Percentiles rank a stretch among this genome's conserved stretches.
Conservation (phyloP, 1,140 invertebrate genomes). For the Formica selysi region DNA sequence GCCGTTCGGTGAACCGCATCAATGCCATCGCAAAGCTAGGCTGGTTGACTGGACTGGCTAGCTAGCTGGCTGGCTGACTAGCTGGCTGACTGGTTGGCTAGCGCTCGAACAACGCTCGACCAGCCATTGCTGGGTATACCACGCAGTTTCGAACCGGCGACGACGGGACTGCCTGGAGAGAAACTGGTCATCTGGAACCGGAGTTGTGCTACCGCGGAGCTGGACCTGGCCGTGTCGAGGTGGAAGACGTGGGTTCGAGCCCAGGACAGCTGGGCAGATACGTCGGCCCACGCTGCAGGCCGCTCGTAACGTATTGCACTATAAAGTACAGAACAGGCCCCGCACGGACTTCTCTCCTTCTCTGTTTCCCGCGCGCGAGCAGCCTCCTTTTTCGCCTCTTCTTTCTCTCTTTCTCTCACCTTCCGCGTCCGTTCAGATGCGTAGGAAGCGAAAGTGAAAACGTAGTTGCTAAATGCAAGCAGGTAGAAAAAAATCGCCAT, state of each 20-base stretch:
- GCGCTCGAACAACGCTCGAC: constrained; percentile 9
- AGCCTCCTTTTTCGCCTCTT: constrained; percentile 48
- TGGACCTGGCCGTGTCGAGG: constrained; percentile 46
- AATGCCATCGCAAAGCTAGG: constrained; percentile 77
- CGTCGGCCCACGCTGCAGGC: constrained; percentile 80
- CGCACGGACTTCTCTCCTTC: constrained; percentile 35
- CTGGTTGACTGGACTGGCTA: constrained; percentile 67
- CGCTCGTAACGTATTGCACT: constrained; percentile 81
- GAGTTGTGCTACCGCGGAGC: constrained; percentile 76
- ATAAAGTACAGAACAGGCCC: constrained; percentile 80
- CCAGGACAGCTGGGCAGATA: constrained; percentile 75
- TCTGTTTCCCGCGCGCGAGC: background rate
- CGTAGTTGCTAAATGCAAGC: constrained; percentile 63
- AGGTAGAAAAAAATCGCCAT: constrained; percentile 49
- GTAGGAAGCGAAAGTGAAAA: constrained; percentile 82
- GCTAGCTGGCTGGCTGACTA: background rate
- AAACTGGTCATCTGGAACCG: constrained; percentile 81
- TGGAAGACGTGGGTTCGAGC: constrained; percentile 77
- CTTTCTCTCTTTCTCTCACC: constrained; percentile 19
- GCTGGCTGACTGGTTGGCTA: background rate
- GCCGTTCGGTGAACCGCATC: constrained; percentile 78
- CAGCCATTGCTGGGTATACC: constrained; percentile 2
- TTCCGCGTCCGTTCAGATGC: constrained; percentile 69
- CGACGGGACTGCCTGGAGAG: constrained; percentile 68
- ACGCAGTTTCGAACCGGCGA: constrained; percentile 50